phyloP scores from a whole-genome alignment of 2,797 vertebrate genomes.

The Centroberyx gerrardi region DNA sequence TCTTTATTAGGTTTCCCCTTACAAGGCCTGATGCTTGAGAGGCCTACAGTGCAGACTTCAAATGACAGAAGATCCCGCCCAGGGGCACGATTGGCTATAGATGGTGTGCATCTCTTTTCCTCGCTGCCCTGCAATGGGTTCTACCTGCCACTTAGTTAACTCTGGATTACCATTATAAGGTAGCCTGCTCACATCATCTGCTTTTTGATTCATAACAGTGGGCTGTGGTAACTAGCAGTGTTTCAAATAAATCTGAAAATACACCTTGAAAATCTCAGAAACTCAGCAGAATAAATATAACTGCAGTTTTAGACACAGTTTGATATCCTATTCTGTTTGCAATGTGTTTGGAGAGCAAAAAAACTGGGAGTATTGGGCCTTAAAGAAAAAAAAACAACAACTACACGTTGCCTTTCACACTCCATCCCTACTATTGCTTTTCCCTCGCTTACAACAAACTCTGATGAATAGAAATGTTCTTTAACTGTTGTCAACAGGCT shows the following conservation, averaged over 20 bases:
- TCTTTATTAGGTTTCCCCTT: constrained; percentile 69
- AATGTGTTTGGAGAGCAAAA: not conserved
- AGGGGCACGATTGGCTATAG: constrained; percentile 56
- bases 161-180: not conserved
- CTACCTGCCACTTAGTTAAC: constrained; percentile 32
- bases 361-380: not conserved
- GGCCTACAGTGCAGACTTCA: constrained; percentile 64
- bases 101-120: constrained; percentile 50
- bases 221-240: not conserved
- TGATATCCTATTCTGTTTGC: constrained; percentile 15
- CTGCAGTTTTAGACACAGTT: constrained; percentile 5
- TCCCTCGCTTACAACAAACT: too few relatives aligned
- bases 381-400: not conserved
- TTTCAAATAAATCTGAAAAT: too few relatives aligned
- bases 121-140: constrained; percentile 14
- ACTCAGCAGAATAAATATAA: not conserved
- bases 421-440: not conserved
- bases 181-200: not conserved
- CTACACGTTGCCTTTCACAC: constrained; percentile 10
- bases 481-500: constrained; percentile 10
- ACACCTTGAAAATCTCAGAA: too few relatives aligned
- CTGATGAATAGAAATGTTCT: not conserved
- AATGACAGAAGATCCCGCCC: constrained; percentile 63
- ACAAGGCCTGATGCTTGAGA: constrained; percentile 59
- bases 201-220: constrained; percentile 7